Conservation (phyloP, 2,888 invertebrate species). For the Heliconius ethilla region DNA sequence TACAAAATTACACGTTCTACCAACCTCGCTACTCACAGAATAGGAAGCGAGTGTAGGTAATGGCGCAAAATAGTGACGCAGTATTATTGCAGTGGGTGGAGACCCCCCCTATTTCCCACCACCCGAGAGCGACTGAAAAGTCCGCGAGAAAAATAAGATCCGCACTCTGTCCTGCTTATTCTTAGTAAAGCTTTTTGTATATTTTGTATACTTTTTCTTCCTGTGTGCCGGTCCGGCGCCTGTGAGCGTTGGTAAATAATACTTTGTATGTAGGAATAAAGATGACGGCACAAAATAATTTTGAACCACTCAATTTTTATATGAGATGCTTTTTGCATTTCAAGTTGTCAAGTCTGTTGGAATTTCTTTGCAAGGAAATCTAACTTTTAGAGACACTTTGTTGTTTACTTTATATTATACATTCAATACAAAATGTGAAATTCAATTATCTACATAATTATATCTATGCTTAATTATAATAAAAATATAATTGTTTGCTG, state of each 20-base stretch:
- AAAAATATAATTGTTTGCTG: too few relatives aligned
- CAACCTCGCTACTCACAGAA: conserved; percentile 77
- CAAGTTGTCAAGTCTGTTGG: not conserved
- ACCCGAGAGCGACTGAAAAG: conserved; percentile 80
- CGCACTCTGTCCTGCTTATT: conserved; percentile 81
- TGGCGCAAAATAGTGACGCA: conserved; percentile 84
- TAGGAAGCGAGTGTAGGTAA: conserved; percentile 83
- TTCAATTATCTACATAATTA: too few relatives aligned
- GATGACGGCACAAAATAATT: conserved; percentile 54
- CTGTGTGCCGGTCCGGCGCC: conserved; percentile 48
- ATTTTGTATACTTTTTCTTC: conserved; percentile 61
- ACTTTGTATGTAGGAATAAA: conserved; percentile 56
- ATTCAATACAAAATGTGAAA: too few relatives aligned
- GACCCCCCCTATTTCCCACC: conserved; percentile 55
- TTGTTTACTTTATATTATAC: not conserved
- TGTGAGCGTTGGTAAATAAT: conserved; percentile 73
- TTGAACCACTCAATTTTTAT: conserved; percentile 52
- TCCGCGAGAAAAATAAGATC: conserved; percentile 82
- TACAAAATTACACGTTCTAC: conserved; percentile 59
- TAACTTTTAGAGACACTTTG: not conserved
- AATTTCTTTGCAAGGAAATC: not conserved
- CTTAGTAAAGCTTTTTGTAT: conserved; percentile 77
- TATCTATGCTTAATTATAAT: too few relatives aligned
- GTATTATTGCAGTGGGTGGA: conserved; percentile 81
- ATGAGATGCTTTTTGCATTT: conserved; percentile 40